These are phyloP conservation scores for Trinectes maculatus DNA, from an alignment of 2,113 vertebrate species.

Conservation along the genomic window DNA sequence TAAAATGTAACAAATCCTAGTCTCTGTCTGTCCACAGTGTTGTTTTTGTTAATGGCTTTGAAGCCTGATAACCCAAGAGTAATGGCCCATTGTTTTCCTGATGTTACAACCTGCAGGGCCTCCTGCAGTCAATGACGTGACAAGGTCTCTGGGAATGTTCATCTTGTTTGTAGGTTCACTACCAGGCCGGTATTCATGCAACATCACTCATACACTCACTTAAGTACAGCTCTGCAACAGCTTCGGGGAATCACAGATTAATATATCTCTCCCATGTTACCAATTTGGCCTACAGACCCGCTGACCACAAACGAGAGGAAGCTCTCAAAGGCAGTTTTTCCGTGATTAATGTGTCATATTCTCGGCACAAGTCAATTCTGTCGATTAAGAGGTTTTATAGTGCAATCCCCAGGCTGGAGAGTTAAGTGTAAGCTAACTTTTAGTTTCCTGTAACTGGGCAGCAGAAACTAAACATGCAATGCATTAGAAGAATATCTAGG, in stretches of 20 bases:
- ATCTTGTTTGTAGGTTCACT: slow-evolving; percentile 67
- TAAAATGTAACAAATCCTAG: slow-evolving; percentile 32
- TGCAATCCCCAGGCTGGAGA: slow-evolving; percentile 14
- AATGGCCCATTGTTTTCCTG: slow-evolving; percentile 70
- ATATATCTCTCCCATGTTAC: slow-evolving; percentile 47
- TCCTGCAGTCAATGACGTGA: slow-evolving; percentile 44
- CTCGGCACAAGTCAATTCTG: slow-evolving; percentile 36
- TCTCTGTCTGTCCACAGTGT: slow-evolving; percentile 27
- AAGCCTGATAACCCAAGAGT: slow-evolving; percentile 60
- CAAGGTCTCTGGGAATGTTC: slow-evolving; percentile 49
- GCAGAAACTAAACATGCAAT: neutral
- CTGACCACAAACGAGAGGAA: slow-evolving; percentile 50
- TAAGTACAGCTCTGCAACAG: slow-evolving; percentile 38
- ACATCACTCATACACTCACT: slow-evolving; percentile 37
- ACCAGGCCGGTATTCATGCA: slow-evolving; percentile 58
- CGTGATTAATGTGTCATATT: slow-evolving; percentile 65
- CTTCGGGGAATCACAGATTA: slow-evolving; percentile 49
- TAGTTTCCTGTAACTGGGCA: no score
- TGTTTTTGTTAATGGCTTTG: slow-evolving; percentile 59
- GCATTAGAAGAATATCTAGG: neutral
- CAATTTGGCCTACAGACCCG: slow-evolving; percentile 31
- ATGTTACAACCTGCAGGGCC: slow-evolving; percentile 42
- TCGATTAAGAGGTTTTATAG: slow-evolving; percentile 21
- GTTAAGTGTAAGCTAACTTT: neutral
- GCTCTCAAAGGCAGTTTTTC: slow-evolving; percentile 39